Conservation (phyloP, 2,113 vertebrate genomes). For the Cavia porcellus region DNA sequence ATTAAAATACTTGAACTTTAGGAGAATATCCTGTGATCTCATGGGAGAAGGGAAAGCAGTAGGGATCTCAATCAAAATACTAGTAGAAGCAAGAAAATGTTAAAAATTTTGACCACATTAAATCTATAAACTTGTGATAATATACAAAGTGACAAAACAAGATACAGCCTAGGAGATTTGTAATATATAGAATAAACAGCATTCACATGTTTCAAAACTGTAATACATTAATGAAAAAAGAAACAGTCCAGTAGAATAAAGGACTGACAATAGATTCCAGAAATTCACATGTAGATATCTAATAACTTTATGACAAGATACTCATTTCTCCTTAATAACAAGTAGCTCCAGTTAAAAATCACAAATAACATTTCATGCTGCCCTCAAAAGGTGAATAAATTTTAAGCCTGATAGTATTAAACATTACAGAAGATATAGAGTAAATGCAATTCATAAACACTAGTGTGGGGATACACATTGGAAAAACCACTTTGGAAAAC, state of each 20-base stretch:
- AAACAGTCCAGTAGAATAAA: neutral
- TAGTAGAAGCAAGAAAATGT: conserved; percentile 15
- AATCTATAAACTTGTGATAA: neutral
- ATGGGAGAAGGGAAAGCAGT: neutral
- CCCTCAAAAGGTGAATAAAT: neutral
- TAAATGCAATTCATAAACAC: neutral
- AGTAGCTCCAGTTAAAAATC: conserved; percentile 32
- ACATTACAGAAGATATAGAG: neutral
- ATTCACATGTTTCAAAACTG: neutral
- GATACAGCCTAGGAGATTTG: neutral
- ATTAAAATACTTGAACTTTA: neutral
- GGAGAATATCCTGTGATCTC: neutral
- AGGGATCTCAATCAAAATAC: neutral
- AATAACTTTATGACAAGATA: neutral
- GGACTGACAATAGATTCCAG: neutral
- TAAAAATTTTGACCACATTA: neutral
- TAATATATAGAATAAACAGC: neutral
- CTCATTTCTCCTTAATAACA: neutral
- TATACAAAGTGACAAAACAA: neutral
- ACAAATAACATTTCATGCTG: neutral
- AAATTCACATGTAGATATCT: neutral
- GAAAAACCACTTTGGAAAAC: conserved; percentile 23
- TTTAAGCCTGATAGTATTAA: neutral
- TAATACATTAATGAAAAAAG: neutral
- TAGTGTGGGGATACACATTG: neutral